phyloP scores from a whole-genome alignment of 1,140 invertebrate genomes.

The Venustaconcha ellipsiformis region DNA sequence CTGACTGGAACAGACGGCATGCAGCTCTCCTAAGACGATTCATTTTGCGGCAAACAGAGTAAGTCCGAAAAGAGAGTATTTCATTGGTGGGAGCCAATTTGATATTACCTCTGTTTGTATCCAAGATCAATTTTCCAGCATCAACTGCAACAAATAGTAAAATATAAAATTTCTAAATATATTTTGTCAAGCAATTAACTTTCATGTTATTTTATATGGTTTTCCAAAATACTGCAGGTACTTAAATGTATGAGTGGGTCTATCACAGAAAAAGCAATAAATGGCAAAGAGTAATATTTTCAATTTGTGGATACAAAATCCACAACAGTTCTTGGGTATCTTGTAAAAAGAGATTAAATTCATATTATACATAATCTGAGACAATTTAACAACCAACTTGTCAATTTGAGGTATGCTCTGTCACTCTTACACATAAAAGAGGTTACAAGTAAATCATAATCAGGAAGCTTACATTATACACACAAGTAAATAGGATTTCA shows the following conservation, averaged over 20 bases:
- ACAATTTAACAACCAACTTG: too few relatives aligned
- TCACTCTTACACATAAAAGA: too few relatives aligned
- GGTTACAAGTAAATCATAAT: too few relatives aligned
- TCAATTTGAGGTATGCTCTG: too few relatives aligned
- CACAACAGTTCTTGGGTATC: too few relatives aligned
- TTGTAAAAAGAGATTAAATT: too few relatives aligned
- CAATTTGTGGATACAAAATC: not conserved
- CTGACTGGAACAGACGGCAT: slow-evolving; percentile 69
- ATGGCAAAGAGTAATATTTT: not conserved
- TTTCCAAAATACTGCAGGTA: not conserved
- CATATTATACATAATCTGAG: too few relatives aligned
- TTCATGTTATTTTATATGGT: not conserved
- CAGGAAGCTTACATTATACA: too few relatives aligned
- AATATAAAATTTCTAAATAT: slow-evolving; percentile 1
- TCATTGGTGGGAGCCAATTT: slow-evolving; percentile 70
- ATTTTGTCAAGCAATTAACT: not conserved
- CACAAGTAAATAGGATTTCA: too few relatives aligned
- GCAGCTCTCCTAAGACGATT: slow-evolving; percentile 68
- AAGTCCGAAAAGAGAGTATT: slow-evolving; percentile 69
- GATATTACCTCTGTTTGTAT: slow-evolving; percentile 31
- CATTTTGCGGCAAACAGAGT: slow-evolving; percentile 65
- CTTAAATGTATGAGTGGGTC: not conserved
- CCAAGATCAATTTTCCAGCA: slow-evolving; percentile 55
- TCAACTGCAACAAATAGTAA: slow-evolving; percentile 52
- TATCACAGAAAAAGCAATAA: not conserved